Conservation (phyloP, 2,113 vertebrate species). For the Urocitellus parryii region DNA sequence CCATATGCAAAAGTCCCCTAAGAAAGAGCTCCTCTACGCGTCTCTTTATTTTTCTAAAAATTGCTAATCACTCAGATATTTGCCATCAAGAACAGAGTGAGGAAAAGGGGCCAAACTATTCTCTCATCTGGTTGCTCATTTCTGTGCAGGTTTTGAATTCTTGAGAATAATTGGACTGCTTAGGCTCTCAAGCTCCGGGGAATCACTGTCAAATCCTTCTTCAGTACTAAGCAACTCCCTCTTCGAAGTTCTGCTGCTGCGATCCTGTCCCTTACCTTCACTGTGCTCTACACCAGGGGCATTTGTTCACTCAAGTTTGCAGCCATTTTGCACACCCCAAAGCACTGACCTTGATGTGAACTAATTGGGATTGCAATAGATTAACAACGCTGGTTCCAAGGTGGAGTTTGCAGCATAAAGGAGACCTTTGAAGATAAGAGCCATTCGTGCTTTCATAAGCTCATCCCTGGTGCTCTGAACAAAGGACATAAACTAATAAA, state of each 20-base stretch:
- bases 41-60: not conserved
- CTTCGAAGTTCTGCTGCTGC: accelerated
- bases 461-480: conserved; percentile 85
- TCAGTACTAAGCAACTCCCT: not conserved
- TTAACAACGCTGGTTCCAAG: conserved; percentile 79
- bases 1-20: not conserved
- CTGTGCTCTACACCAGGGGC: conserved; percentile 52
- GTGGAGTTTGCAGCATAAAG: conserved; percentile 76
- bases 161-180: not conserved
- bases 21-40: not conserved
- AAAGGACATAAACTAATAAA: conserved; percentile 85
- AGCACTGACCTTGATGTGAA: conserved; percentile 84
- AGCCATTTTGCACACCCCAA: conserved; percentile 64
- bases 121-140: accelerated
- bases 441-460: conserved; percentile 79
- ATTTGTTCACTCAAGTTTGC: conserved; percentile 63
- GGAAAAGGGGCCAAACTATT: not conserved
- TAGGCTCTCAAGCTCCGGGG: not conserved
- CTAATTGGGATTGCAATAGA: conserved; percentile 84
- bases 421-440: conserved; percentile 88
- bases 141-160: not conserved
- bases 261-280: not conserved
- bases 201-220: not conserved
- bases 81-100: not conserved
- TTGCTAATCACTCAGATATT: not conserved